Evolutionary conservation across 2,888 invertebrate species (phyloP), one percentile per base, ranked within the genome.

Genomic region (Drosophila ezoana): DNA sequence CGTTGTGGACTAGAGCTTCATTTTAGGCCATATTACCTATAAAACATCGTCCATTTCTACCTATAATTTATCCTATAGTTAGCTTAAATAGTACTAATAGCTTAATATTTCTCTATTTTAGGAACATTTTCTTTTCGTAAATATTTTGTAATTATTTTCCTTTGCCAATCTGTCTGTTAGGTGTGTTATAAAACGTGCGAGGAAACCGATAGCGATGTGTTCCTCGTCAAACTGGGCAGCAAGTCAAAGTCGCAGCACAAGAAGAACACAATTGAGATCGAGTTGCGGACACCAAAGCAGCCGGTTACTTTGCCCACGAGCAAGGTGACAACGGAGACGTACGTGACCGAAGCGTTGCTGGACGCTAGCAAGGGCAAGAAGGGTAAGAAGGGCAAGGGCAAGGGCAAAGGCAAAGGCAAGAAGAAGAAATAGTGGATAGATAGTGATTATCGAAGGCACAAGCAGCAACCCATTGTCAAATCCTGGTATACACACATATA

Each of bases 161-260:
- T 0, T 23, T 23, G 11, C 32, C 54, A 8, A 14, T 28, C 14
- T 54, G n/a, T 48, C 43, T 56, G 58, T 10, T 62, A 92, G 92
- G 90, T 92, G 16, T 92, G 92, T 59, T 91, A 91, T 63, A 90
- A 90, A 69, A 90, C 91, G 11, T 91, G 90, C 66, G 89, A 94
- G 0, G 95, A 96, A 79, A 95, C 95, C 0, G 94, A 95, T 53
- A 95, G 95, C 80, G 96, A 96, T 79, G 94, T 95, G 0, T 96
- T 96, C 75, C 93, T 96, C 4, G 91, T 96, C 48, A 94, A 95
- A 82, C 95, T 96, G 61, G 96, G 96, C 1, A 96, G 96, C 86
- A 96, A 96, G 87, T 94, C 94, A 0, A 95, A 95, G 35, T 95
- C 95, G 0, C 94, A 94, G 44, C 94, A 94, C 66, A 96, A 96